Base-by-base conservation (phyloP, 2,888 invertebrate genomes). In the Netelia melanura region DNA sequence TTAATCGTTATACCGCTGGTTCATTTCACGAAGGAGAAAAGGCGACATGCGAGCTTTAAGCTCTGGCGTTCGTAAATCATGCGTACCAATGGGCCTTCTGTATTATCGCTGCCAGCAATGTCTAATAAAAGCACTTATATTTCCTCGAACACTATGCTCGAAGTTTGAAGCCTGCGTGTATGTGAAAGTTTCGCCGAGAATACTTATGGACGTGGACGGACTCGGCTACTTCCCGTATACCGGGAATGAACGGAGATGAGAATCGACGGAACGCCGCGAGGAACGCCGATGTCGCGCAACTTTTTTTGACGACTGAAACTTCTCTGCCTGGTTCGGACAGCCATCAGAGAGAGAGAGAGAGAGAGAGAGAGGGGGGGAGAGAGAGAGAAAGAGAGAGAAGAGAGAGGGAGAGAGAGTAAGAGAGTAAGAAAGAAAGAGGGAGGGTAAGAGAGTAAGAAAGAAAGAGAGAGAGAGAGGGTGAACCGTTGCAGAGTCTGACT, bases 301-400 rank as follows among this genome's bases (percentile, higher is more conserved):
- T 86, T 83, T 83, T 82, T 75, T 79, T 86, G 81, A 86, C 79
- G 81, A 74, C 83, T 79, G 52, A 86, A 87, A 87, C 76, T 86
- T 86, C 67, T 67, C 64, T 70, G 23, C 58, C 79, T 80, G 77
- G 78, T 83, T 83, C 38, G 83, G 70, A 58, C 61, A 67, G 30
- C 43, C 65, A 67, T 54, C 65, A 48, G 72, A 30, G 68, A 74
- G 54, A 52, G 68, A 17, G 17, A 44, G 17, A 23, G 25, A 58
- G 52, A 11, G 58, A 10, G 3, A 30, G 23, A 54, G 67, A 21
- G 44, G 70, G 56, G 38, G 25, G 43, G 65, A 10, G 65, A 2
- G n/a, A 21, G 17, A 65, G 21, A 21, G n/a, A 5, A 5, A 23
- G 70, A 54, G 48, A 48, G 72, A 44, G 68, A 74, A 74, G 54